Percentiles rank a stretch among this genome's conserved stretches.
These are phyloP conservation scores for Genyomyrus donnyi DNA, from an alignment of 2,113 vertebrate species.

Conservation along the genomic window DNA sequence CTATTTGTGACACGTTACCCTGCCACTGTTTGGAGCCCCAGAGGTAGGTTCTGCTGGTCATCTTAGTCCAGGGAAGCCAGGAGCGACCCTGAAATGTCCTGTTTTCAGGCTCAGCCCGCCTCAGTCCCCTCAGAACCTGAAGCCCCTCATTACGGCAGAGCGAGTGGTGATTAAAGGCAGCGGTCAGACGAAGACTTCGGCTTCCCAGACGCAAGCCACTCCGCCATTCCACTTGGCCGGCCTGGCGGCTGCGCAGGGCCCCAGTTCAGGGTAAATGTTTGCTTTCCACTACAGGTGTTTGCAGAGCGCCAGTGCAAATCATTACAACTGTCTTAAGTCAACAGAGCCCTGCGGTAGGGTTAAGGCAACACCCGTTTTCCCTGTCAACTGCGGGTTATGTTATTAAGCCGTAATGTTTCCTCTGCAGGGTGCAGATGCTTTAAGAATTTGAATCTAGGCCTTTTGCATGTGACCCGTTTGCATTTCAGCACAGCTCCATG, in stretches of 20 bases:
- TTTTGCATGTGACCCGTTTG: background rate
- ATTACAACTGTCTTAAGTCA: background rate
- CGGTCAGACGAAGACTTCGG: background rate
- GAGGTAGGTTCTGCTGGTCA: background rate
- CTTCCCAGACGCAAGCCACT: background rate
- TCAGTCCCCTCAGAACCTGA: background rate
- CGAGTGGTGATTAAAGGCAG: slow-evolving; percentile 14
- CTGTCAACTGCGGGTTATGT: background rate
- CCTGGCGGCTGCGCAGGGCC: background rate
- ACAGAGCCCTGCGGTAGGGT: background rate
- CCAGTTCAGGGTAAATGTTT: background rate
- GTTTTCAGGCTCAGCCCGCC: background rate
- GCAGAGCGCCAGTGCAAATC: slow-evolving; percentile 5
- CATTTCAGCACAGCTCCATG: background rate
- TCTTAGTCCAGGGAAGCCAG: background rate
- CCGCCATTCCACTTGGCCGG: background rate
- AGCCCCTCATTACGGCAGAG: slow-evolving; percentile 7
- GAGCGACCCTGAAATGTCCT: background rate
- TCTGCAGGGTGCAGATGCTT: background rate
- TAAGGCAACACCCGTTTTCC: background rate
- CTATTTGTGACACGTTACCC: background rate
- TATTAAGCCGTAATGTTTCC: background rate
- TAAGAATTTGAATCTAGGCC: background rate
- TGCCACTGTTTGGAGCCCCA: background rate
- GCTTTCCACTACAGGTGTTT: background rate